These are phyloP conservation scores for Thecocarcelia acutangulata DNA, from an alignment of 2,888 invertebrate genomes.

Conservation along the genomic window DNA sequence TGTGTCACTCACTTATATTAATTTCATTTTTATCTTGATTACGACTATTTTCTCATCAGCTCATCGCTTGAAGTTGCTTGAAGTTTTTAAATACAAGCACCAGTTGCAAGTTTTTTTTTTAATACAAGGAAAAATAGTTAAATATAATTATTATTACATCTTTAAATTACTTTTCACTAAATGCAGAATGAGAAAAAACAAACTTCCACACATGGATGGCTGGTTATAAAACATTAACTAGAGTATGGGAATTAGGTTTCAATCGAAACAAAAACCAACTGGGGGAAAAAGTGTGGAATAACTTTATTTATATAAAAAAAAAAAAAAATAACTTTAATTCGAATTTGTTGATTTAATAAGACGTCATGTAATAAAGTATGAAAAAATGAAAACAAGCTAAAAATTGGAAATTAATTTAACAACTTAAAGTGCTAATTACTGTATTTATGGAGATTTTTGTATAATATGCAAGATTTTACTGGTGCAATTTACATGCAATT, in stretches of 20 bases:
- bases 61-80: slow-evolving; percentile 9
- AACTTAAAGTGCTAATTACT: slow-evolving; percentile 29
- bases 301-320: not conserved
- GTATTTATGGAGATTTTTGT: not conserved
- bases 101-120: slow-evolving; percentile 7
- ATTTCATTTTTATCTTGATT: slow-evolving; percentile 7
- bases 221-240: no score
- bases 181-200: not conserved
- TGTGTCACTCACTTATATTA: slow-evolving; percentile 16
- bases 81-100: not conserved
- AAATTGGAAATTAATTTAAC: not conserved
- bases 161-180: slow-evolving; percentile 39
- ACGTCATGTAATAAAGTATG: slow-evolving; percentile 5
- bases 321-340: slow-evolving; percentile 22
- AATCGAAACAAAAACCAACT: not conserved
- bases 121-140: slow-evolving; percentile 11
- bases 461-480: no score
- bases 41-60: slow-evolving; percentile 39
- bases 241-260: slow-evolving; percentile 49
- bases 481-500: no score
- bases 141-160: slow-evolving; percentile 36
- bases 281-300: no score
- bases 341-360: slow-evolving; percentile 22
- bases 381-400: not conserved
- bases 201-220: slow-evolving; percentile 20